Base-by-base conservation (phyloP, 2,797 vertebrate species). In the Macroramphosus scolopax region DNA sequence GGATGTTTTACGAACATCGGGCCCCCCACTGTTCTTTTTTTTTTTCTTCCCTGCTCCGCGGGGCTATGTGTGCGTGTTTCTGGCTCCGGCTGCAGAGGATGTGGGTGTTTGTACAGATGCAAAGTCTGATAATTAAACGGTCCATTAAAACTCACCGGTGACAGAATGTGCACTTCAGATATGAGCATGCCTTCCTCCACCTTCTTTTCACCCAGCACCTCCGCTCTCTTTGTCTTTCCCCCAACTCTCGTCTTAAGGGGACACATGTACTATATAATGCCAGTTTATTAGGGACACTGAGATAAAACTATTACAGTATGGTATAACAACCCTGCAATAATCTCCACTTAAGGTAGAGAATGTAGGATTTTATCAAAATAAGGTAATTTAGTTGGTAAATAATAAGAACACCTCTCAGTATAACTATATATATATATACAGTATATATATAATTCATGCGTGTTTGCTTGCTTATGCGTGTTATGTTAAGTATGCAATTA, bases 61-160 rank as follows among this genome's bases (percentile, higher is more conserved):
- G 20, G 24, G 56, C 48, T 45, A 11, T 22, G 39, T 61, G 36
- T 64, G 58, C 52, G 49, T 50, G 38, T 71, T 37, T 70, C n/a
- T 53, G 70, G 55, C 46, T 36, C 51, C 17, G 63, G 30, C 59
- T 39, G 63, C 33, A 55, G 66, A 77, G 71, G 81, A 85, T 86
- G 80, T 84, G 79, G 77, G 65, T 83, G 83, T 84, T 86, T 85
- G 64, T 63, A 83, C 81, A 87, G 84, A 86, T 87, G 81, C 78
- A 54, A 76, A 38, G 65, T 59, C 41, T 50, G 75, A 81, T 80
- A 81, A 84, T 81, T 78, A 85, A 82, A 87, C 12, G 43, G 47
- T 56, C 16, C 70, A 81, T 86, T 82, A 83, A 85, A 87, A 72
- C 77, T 84, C 61, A 64, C 20, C 40, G 54, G 75, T 84, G 81